Base-by-base conservation (phyloP, 2,888 invertebrate species). In the Acrobasis suavella region DNA sequence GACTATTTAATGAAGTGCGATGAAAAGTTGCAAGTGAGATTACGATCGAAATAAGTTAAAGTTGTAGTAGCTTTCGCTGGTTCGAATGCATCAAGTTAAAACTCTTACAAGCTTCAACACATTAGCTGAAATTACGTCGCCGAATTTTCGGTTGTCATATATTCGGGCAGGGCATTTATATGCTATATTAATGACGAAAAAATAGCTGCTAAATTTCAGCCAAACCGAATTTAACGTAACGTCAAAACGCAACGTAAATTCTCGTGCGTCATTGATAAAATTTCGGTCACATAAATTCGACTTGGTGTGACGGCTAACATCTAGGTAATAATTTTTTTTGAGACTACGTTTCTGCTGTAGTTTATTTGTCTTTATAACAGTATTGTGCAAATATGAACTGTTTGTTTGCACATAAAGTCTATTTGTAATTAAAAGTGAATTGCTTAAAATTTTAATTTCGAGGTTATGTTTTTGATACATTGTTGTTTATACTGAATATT, bases 381-480 rank as follows among this genome's bases (percentile, higher is more conserved):
- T 50, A 59, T 59, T 50, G 50, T 50, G 38, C 59, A 50, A 59
- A 50, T 38, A 39, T 59, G 58, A 59, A 59, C 50, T 59, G 55
- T 39, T 42, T 42, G 42, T 56, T 17, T 1, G 42, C 22, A 42
- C 17, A 22, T 17, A 17, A 56, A 42, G 56, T 46, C 56, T 17
- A 42, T 42, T 39, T 10, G 9, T 38, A 54, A 10, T 55, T 39
- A 1, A 55, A 39, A 56, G 55, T 32, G n/a, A 32, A 32, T 52
- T 17, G 22, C 12, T 14, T 39, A 42, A 56, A 56, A 42, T 39
- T 55, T 22, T 42, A 56, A 56, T 56, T 56, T 56, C 17, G 56
- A 56, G 56, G 56, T 56, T 56, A 56, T 56, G 56, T 56, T 56
- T 56, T 56, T 56, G 42, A 22, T 56, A 55, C n/a, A 46, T 56